Evolutionary conservation across 2,888 invertebrate species (phyloP).

Genomic region (Cephonodes hylas): DNA sequence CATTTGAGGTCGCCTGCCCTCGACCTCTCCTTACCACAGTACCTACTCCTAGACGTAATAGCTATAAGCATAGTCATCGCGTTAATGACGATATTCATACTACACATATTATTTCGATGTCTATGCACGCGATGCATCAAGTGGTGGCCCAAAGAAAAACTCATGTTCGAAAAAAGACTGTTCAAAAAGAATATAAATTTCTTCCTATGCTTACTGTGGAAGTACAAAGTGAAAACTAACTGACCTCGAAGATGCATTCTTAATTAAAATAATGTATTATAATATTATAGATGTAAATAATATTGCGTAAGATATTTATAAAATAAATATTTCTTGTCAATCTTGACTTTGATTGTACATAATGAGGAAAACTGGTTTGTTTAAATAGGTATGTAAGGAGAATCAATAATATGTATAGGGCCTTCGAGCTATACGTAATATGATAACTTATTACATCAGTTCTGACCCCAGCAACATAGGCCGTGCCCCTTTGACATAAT

Average conservation of each 20-base stretch:
- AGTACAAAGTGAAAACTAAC: conserved; percentile 66
- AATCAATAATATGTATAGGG: not conserved
- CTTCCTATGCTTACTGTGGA: conserved; percentile 64
- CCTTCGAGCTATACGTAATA: not conserved
- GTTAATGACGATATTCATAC: conserved; percentile 53
- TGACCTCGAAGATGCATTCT: conserved; percentile 37
- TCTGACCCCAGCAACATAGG: conserved; percentile 1
- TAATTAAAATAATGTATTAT: conserved; percentile 43
- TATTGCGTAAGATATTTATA: conserved; percentile 63
- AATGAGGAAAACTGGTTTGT: conserved; percentile 12
- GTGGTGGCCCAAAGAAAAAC: conserved; percentile 66
- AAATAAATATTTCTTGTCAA: conserved; percentile 33
- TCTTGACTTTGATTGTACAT: conserved; percentile 12
- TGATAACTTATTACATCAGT: conserved; percentile 7
- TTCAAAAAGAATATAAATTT: conserved; percentile 60
- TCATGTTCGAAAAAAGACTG: conserved; percentile 60
- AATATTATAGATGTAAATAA: conserved; percentile 61
- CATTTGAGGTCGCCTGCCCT: conserved; percentile 76
- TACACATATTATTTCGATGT: conserved; percentile 64
- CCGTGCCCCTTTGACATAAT: not conserved
- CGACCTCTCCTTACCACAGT: conserved; percentile 71
- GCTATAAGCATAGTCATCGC: conserved; percentile 53
- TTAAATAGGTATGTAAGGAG: not conserved
- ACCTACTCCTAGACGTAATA: conserved; percentile 65
- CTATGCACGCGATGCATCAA: conserved; percentile 66